Conservation (phyloP, 2,888 invertebrate species). For the Lottia scabra region DNA sequence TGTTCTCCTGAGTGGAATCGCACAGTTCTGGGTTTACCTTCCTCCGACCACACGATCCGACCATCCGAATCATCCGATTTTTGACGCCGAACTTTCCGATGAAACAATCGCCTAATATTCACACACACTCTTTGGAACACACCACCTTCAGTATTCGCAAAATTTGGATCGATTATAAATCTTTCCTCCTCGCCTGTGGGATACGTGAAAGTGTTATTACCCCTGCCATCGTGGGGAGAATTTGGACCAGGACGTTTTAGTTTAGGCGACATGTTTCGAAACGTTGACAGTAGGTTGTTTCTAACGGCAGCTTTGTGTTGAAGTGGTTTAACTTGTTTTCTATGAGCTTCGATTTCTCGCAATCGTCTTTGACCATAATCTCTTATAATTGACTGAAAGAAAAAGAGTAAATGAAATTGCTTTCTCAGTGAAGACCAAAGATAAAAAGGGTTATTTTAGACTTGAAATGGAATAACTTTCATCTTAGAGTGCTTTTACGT, state of each 20-base stretch:
- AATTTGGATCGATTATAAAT: conserved; percentile 10
- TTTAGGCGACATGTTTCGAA: conserved; percentile 19
- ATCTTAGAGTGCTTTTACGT: no score
- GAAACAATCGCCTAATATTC: conserved; percentile 23
- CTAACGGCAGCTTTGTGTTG: conserved; percentile 18
- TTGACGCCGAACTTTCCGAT: conserved; percentile 23
- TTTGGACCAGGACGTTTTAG: conserved; percentile 6
- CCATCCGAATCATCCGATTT: conserved; percentile 13
- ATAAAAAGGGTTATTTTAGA: no score
- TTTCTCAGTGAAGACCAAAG: no score
- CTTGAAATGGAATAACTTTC: no score
- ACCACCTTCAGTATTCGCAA: background rate
- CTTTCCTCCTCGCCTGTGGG: conserved; percentile 5
- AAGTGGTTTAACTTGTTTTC: conserved; percentile 44
- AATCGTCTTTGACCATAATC: conserved; percentile 57
- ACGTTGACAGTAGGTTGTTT: conserved; percentile 22
- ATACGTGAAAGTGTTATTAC: background rate
- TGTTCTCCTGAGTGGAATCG: background rate
- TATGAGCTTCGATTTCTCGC: conserved; percentile 54
- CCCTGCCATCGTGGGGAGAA: background rate
- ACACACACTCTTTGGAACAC: conserved; percentile 21
- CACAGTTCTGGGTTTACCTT: background rate
- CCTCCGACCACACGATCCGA: background rate
- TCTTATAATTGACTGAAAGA: conserved; percentile 55
- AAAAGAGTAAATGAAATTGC: no score